Percentiles rank a stretch among this genome's conserved stretches.
phyloP scores from a whole-genome alignment of 2,888 invertebrate genomes.

The Drosophila formosana region DNA sequence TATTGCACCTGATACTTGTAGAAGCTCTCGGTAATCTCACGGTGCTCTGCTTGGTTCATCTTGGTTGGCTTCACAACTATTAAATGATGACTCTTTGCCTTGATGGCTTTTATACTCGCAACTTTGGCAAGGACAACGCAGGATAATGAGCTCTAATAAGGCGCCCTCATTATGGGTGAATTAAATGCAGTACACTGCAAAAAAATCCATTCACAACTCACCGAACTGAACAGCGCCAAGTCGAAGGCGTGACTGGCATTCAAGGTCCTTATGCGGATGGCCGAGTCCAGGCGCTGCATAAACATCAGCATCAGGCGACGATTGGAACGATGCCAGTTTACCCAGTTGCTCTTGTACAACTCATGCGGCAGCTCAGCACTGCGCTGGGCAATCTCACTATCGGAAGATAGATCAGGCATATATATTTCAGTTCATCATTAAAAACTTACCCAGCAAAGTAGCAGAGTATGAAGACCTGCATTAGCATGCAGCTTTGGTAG shows the following conservation, averaged over 20 bases:
- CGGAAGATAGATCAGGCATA: neutral
- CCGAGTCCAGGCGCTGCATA: conserved; percentile 57
- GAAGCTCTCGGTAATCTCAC: conserved; percentile 38
- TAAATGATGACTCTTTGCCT: neutral
- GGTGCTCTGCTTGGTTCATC: conserved; percentile 43
- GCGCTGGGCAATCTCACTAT: conserved; percentile 59
- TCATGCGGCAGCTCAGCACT: conserved; percentile 61
- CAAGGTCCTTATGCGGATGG: conserved; percentile 63
- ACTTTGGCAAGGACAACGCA: conserved; percentile 8
- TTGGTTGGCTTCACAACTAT: neutral
- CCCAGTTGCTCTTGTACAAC: conserved; percentile 70
- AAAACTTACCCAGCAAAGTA: conserved; percentile 66
- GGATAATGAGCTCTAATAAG: conserved; percentile 55
- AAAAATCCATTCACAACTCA: conserved; percentile 46
- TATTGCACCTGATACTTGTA: conserved; percentile 64
- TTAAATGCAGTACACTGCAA: conserved; percentile 37
- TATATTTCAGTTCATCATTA: too few relatives aligned
- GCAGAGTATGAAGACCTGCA: conserved; percentile 72
- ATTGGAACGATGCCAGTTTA: conserved; percentile 54
- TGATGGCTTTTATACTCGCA: conserved; percentile 27
- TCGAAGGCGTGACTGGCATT: conserved; percentile 65
- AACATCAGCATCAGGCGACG: conserved; percentile 64
- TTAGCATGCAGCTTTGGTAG: conserved; percentile 70
- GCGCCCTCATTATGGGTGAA: conserved; percentile 28
- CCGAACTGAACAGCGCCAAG: conserved; percentile 69